phyloP scores from a whole-genome alignment of 2,113 vertebrate genomes.

The Poicephalus gulielmi region DNA sequence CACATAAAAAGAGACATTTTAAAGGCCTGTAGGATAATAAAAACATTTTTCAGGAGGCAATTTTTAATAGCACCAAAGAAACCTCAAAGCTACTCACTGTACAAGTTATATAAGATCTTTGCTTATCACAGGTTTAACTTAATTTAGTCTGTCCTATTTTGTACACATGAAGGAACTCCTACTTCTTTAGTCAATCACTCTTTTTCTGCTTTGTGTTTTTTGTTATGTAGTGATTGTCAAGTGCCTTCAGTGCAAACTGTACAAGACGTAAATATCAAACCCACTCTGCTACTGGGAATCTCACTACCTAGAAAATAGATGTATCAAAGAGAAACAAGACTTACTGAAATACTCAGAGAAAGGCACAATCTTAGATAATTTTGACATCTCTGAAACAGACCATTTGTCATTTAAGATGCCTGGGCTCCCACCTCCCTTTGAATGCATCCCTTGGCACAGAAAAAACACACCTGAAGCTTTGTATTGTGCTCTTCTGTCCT shows the following conservation, averaged over 20 bases:
- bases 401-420: neutral
- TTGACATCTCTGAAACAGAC: neutral
- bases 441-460: neutral
- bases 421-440: neutral
- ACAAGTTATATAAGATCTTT: conserved; percentile 29
- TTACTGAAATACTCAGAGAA: neutral
- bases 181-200: conserved; percentile 59
- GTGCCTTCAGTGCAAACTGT: conserved; percentile 5
- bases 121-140: conserved; percentile 54
- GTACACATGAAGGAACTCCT: conserved; percentile 22
- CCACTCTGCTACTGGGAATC: neutral
- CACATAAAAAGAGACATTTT: neutral
- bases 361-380: neutral
- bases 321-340: conserved; percentile 14
- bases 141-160: conserved; percentile 50
- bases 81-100: neutral
- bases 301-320: conserved; percentile 1
- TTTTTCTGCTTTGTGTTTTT: conserved; percentile 30
- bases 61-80: conserved; percentile 17
- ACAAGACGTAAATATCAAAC: conserved; percentile 53
- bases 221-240: conserved; percentile 31
- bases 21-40: neutral
- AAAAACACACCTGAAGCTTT: neutral
- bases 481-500: neutral
- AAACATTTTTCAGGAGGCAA: neutral